Base-by-base conservation (phyloP, 2,888 invertebrate genomes). In the Resseliella maxima region DNA sequence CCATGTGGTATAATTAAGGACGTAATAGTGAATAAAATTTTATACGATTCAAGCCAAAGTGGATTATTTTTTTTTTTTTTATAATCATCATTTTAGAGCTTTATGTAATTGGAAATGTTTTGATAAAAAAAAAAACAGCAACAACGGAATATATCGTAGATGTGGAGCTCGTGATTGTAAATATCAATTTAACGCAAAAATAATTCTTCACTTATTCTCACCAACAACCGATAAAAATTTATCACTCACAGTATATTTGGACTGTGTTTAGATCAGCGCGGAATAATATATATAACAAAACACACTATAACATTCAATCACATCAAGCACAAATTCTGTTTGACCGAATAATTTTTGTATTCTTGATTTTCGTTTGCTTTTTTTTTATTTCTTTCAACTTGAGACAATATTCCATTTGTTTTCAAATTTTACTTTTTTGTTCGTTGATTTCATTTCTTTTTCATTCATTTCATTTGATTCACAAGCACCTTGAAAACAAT, bases 401-500 rank as follows among this genome's bases (percentile, higher is more conserved):
- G 50, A 12, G 50, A 50, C 50, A 50, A 50, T 2, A 50, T 15
- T 50, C 12, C 41, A 41, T 5, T 41, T 41, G 41, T 41, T 41
- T 41, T 41, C 12, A 5, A 41, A 41, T 5, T 41, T 41, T 41
- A 8, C 41, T 41, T 41, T 41, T 41, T 41, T 41, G 5, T 5
- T 41, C 12, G 41, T 41, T 41, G 5, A 8, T 41, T 41, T 41
- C 12, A 12, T 41, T 41, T 41, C 41, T 41, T 41, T 41, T 41
- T 5, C 18, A 54, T 54, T 54, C 54, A 64, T 31, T 64, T 64
- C 15, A 31, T 64, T n/a, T 54, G 54, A 31, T 31, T 38, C 36
- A 35, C 21, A 83, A 83, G 83, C 83, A 83, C 83, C 38, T 83
- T 83, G 83, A 83, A 83, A 83, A 83, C 72, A 72, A 72, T 72